Conservation (phyloP, 2,888 invertebrate genomes). For the Cactoblastis cactorum region DNA sequence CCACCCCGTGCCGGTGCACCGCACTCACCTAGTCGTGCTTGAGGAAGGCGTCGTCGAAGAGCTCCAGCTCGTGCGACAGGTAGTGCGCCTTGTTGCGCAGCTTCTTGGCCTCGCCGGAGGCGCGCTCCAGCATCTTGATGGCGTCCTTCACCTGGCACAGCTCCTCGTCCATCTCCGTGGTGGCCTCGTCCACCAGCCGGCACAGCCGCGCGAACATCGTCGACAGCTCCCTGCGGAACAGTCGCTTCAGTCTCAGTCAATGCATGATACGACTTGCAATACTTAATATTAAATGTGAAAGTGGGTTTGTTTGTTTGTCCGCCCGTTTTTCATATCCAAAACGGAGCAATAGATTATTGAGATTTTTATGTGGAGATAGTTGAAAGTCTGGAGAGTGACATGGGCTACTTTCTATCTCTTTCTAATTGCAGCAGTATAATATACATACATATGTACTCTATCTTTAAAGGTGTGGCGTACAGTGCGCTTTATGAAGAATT, state of each 20-base stretch:
- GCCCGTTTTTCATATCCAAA: too few relatives aligned
- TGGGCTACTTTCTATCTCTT: too few relatives aligned
- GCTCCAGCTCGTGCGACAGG: constrained; percentile 92
- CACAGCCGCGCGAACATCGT: constrained; percentile 96
- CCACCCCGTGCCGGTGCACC: too few relatives aligned
- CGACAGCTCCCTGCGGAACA: constrained; percentile 86
- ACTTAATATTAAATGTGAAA: too few relatives aligned
- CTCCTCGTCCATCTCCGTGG: constrained; percentile 91
- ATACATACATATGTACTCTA: too few relatives aligned
- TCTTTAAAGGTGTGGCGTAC: too few relatives aligned
- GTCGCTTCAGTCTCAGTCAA: background rate
- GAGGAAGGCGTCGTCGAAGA: constrained; percentile 94
- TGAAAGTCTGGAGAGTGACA: too few relatives aligned
- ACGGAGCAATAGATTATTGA: too few relatives aligned
- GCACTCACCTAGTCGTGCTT: constrained; percentile 49
- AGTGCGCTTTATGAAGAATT: too few relatives aligned
- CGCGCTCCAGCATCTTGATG: constrained; percentile 86
- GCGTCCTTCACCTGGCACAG: constrained; percentile 86
- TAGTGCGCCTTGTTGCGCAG: constrained; percentile 96
- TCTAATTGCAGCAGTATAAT: too few relatives aligned
- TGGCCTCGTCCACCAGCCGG: constrained; percentile 94
- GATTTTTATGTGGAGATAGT: too few relatives aligned
- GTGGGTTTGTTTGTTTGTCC: too few relatives aligned
- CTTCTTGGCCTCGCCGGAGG: constrained; percentile 88
- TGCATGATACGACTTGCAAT: background rate